A percentile compares a stretch with the other conserved stretches of the same genome.
phyloP scores from a whole-genome alignment of 2,113 vertebrate species.

The Eptesicus fuscus region DNA sequence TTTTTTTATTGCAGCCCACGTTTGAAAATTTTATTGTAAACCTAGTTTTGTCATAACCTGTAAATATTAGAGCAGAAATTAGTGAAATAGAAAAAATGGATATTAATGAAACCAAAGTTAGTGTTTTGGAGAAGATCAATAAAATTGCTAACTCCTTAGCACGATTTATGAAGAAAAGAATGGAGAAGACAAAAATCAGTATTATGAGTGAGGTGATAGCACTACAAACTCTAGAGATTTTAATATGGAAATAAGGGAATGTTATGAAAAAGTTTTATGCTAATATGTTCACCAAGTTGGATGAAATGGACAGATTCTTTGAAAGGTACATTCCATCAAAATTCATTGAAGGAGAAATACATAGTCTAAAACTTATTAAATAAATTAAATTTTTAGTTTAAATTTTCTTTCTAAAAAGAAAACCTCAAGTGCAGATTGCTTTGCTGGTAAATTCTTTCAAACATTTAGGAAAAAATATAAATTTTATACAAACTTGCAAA shows the following conservation, averaged over 20 bases:
- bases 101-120: not conserved
- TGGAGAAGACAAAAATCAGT: not conserved
- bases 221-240: not conserved
- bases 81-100: not conserved
- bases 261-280: not conserved
- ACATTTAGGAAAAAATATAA: not conserved
- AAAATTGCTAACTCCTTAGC: not conserved
- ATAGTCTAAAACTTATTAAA: not conserved
- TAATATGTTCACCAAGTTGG: not conserved
- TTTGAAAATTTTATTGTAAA: not conserved
- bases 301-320: not conserved
- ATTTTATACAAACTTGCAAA: not conserved
- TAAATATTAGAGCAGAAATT: not conserved
- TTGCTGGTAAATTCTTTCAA: constrained; percentile 14
- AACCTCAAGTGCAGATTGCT: not conserved
- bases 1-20: not conserved
- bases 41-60: not conserved
- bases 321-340: not conserved
- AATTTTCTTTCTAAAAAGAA: not conserved
- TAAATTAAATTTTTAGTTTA: not conserved
- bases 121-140: not conserved
- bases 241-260: not conserved
- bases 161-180: not conserved
- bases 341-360: not conserved
- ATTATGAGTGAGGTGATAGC: not conserved